phyloP scores from a whole-genome alignment of 2,888 invertebrate genomes.

The Myathropa florea region DNA sequence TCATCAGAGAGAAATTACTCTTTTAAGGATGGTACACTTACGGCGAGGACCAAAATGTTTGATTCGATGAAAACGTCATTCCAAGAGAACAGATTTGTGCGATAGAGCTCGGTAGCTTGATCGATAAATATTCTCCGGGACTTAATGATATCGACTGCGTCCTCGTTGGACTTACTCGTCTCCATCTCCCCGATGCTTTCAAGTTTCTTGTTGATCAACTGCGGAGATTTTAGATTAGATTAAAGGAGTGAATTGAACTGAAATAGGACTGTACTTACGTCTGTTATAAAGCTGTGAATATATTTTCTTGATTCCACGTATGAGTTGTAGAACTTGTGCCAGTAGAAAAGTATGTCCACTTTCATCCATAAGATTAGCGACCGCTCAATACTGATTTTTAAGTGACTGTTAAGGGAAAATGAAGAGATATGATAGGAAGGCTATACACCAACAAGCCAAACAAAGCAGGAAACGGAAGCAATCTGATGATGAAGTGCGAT shows the following conservation, averaged over 20 bases:
- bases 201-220: slow-evolving; percentile 57
- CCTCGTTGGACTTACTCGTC: slow-evolving; percentile 1
- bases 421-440: no score
- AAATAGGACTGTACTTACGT: slow-evolving; percentile 40
- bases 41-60: slow-evolving; percentile 72
- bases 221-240: neutral
- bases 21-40: slow-evolving; percentile 36
- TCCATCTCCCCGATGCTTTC: slow-evolving; percentile 21
- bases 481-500: no score
- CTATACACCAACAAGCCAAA: no score
- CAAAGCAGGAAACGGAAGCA: no score
- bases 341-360: slow-evolving; percentile 45
- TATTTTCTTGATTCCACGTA: slow-evolving; percentile 58
- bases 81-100: slow-evolving; percentile 68
- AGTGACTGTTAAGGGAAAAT: slow-evolving; percentile 23
- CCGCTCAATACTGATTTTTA: slow-evolving; percentile 54
- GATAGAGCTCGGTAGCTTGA: slow-evolving; percentile 71
- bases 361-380: slow-evolving; percentile 47
- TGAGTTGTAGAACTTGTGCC: slow-evolving; percentile 42
- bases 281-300: slow-evolving; percentile 40
- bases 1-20: neutral
- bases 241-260: neutral
- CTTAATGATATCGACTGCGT: slow-evolving; percentile 46
- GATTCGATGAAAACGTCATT: slow-evolving; percentile 73
- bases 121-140: slow-evolving; percentile 71